phyloP scores from a whole-genome alignment of 92 coral and sea anemone species.

The Epizoanthus rinbou region DNA sequence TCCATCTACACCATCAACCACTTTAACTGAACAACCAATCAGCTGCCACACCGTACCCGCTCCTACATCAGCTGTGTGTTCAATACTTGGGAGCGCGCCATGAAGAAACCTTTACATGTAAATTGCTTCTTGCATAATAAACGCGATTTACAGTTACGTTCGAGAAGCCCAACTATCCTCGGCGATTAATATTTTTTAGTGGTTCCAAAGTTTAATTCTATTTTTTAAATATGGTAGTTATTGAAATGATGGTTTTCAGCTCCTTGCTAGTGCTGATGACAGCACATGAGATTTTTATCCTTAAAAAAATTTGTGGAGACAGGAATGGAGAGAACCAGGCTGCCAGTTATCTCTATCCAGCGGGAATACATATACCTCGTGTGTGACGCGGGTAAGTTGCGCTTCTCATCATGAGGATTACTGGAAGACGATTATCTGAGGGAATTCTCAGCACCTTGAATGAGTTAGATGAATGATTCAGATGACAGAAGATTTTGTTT shows the following conservation, averaged over 20 bases:
- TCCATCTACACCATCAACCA: too few relatives aligned
- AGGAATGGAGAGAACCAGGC: neutral
- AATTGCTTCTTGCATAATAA: too few relatives aligned
- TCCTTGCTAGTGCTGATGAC: conserved; percentile 24
- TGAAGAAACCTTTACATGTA: neutral
- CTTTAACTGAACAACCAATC: neutral
- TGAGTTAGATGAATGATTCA: too few relatives aligned
- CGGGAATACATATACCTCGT: conserved; percentile 21
- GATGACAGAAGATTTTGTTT: too few relatives aligned
- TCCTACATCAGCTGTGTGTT: neutral
- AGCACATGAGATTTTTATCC: conserved; percentile 23
- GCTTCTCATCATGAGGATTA: neutral
- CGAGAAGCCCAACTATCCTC: neutral
- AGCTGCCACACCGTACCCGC: neutral
- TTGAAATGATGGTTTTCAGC: conserved; percentile 34
- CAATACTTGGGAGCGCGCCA: neutral
- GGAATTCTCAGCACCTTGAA: too few relatives aligned
- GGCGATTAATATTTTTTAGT: neutral
- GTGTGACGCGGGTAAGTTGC: conserved; percentile 4
- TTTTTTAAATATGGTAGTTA: conserved; percentile 12
- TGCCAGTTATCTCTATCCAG: conserved; percentile 1
- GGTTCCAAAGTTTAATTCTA: neutral
- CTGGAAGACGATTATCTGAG: neutral
- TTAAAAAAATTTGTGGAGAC: conserved; percentile 18
- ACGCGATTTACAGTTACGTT: neutral